Evolutionary conservation across 2,113 vertebrate genomes (phyloP), one percentile per base, ranked within the genome.

Genomic region (Alaudala cheleensis): DNA sequence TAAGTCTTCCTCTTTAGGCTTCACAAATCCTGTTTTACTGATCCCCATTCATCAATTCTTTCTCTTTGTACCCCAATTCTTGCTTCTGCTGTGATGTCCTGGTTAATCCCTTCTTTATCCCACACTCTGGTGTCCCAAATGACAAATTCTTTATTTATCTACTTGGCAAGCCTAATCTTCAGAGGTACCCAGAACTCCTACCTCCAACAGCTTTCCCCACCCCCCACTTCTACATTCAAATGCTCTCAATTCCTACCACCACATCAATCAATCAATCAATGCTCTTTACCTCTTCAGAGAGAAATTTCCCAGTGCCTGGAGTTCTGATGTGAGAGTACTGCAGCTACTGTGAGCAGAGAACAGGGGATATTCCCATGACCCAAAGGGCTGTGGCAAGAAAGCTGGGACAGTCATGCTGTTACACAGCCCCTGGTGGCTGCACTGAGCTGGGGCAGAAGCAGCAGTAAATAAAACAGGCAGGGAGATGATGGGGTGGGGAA

Each of bases 281-380:
- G 54, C 81, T 62, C 69, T 91, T 92, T 58, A 56, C 51, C 45
- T 90, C 61, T 88, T 90, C 60, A 90, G 80, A 78, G 67, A 83
- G 67, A 53, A 44, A 60, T 65, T 92, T 65, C 86, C 16, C 29
- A 53, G 92, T 47, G 64, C 67, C 51, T 65, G 85, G 21, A 64
- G 95, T 79, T 90, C 79, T 88, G 82, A 90, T 74, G 64, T 93
- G 90, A 70, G 79, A 86, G 86, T 95, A 96, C 96, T 97, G 96
- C 96, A 97, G 96, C 96, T 97, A 97, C 96, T 96, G 96, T 96
- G 81, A 97, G 96, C 96, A 96, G 94, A 95, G 92, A 90, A 44
- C 71, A 92, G 81, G 74, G 90, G 76, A 28, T 57, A 88, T 86
- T 71, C 80, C 81, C 51, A 49, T 56, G 81, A 67, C 72, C 90